Conservation (phyloP, 1,140 invertebrate species). For the Gyrodactylus salaris region DNA sequence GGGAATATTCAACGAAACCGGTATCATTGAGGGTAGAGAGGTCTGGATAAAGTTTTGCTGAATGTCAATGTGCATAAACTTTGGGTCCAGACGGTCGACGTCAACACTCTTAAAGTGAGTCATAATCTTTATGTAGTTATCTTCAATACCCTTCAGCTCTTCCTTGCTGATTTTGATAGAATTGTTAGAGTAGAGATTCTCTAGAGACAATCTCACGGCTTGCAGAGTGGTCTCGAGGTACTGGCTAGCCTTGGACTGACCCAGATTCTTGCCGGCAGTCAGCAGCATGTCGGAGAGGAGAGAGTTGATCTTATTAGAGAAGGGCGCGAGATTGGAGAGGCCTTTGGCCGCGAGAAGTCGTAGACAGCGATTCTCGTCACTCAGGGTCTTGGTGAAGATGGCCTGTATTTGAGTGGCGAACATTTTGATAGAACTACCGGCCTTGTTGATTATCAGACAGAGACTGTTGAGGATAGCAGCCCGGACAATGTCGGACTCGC, state of each 20-base stretch:
- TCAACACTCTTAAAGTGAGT: background rate
- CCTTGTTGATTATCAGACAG: background rate
- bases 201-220: background rate
- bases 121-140: background rate
- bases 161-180: too few species aligned
- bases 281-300: background rate
- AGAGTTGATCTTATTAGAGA: background rate
- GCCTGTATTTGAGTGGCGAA: slow-evolving; percentile 4
- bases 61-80: background rate
- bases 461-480: slow-evolving; percentile 72
- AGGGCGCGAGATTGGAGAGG: background rate
- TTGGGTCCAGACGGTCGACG: background rate
- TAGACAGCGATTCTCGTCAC: background rate
- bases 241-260: background rate
- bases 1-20: background rate
- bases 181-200: too few species aligned
- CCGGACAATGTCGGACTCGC: slow-evolving; percentile 64
- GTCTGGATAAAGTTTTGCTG: background rate
- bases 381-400: slow-evolving; percentile 26
- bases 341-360: background rate
- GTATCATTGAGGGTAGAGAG: background rate
- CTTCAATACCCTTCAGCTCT: background rate
- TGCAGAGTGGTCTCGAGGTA: background rate
- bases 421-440: background rate
- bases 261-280: background rate